Evolutionary conservation across 2,888 invertebrate species (phyloP).

Genomic region (Schizaphis graminum): DNA sequence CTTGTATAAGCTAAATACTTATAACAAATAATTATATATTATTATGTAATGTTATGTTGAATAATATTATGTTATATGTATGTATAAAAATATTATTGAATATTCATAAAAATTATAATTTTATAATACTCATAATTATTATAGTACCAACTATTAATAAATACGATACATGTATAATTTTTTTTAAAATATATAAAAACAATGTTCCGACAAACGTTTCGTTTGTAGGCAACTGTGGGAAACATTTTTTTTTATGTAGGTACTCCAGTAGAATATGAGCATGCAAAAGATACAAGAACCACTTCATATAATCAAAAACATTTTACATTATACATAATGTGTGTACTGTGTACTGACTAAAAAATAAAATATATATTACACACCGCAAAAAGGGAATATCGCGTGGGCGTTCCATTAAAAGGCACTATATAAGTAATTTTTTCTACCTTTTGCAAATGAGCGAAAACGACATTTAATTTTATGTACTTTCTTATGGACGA

Average conservation of each 20-base stretch:
- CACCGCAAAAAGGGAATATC: neutral
- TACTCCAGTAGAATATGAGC: neutral
- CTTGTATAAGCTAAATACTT: neutral
- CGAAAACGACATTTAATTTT: neutral
- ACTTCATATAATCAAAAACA: neutral
- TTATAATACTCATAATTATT: neutral
- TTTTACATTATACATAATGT: neutral
- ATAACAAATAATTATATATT: neutral
- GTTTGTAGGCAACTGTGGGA: neutral
- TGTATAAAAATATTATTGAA: neutral
- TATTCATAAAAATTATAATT: neutral
- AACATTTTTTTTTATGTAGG: neutral
- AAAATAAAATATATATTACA: neutral
- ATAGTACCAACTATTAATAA: neutral
- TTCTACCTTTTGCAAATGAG: neutral
- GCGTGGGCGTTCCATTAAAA: neutral
- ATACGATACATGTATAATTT: neutral
- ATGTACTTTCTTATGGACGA: neutral
- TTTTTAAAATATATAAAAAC: neutral
- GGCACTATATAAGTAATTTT: neutral
- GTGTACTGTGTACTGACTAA: neutral
- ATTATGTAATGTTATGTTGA: neutral
- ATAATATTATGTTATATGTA: neutral
- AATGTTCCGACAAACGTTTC: neutral
- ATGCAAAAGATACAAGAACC: neutral